Percentiles rank a stretch among this genome's conserved stretches.
Conservation (phyloP, 1,140 invertebrate genomes). For the Macrocentrus cingulum region DNA sequence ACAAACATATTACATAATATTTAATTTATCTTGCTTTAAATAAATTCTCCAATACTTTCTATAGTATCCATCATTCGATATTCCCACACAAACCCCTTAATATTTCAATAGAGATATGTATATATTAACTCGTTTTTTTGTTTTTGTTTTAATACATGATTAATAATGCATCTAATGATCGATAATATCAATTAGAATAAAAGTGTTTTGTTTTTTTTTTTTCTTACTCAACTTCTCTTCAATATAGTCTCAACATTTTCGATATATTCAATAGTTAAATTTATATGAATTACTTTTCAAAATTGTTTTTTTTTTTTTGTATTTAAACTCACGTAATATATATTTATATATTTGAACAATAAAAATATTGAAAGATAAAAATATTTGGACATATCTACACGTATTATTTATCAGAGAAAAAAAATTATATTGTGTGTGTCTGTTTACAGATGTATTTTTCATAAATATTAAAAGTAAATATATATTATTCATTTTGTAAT, state of each 20-base stretch:
- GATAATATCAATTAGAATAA: conserved; percentile 1
- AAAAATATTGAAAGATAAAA: conserved; percentile 18
- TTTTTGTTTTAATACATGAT: background rate
- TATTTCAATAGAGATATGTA: conserved; percentile 14
- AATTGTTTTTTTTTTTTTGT: background rate
- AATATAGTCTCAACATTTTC: background rate
- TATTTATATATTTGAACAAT: conserved; percentile 6
- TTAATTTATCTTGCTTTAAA: background rate
- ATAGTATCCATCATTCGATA: background rate
- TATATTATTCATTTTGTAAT: background rate
- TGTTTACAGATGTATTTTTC: too few species aligned
- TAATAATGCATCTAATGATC: background rate
- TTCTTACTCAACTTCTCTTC: background rate
- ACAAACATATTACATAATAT: background rate
- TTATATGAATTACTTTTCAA: background rate
- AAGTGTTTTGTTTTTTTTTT: background rate
- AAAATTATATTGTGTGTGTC: too few species aligned
- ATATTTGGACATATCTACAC: conserved; percentile 6
- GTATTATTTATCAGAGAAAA: too few species aligned
- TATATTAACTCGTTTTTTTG: conserved; percentile 6
- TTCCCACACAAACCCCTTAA: background rate
- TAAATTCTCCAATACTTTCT: background rate
- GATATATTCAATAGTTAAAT: background rate
- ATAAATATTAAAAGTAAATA: too few species aligned
- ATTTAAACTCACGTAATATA: too few species aligned